Base-by-base conservation (phyloP, 2,888 invertebrate species). In the Troides aeacus region DNA sequence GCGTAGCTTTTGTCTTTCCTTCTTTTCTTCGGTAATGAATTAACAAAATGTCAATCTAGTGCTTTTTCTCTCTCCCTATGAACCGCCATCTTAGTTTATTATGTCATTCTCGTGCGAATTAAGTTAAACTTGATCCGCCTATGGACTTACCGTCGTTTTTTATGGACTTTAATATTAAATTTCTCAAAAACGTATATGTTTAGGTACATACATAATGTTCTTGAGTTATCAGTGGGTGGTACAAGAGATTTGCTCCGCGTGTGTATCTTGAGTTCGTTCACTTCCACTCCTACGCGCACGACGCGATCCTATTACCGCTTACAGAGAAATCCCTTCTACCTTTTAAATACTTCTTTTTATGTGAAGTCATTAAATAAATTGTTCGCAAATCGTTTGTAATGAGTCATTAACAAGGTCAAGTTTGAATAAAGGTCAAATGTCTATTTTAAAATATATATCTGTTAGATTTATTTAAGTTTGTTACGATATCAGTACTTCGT, bases 271-370 rank as follows among this genome's bases (percentile, higher is more conserved):
- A 64, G 71, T 73, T 72, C 69, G 60, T 71, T 72, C 69, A 72
- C 72, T 66, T 68, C 50, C 57, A 66, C 69, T 66, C 71, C 73
- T 63, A 71, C 71, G 66, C 63, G 23, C 39, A n/a, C n/a, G 24
- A 21, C n/a, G 61, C 57, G 69, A 69, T 69, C 62, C 69, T 65
- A 62, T 69, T 62, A 65, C 62, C 57, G 56, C 61, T 61, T 46
- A 46, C 39, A 42, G 36, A 61, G 24, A 69, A 61, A 64, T 63
- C 59, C 42, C 57, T n/a, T 30, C 17, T 65, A 62, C 61, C 64
- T 62, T 65, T 69, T 69, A 36, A 69, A 69, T 62, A 57, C 57
- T 39, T 39, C 21, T 46, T 58, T 58, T 58, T 69, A 65, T 46
- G 60, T 62, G 23, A 18, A 23, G 23, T 24, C 64, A 64, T 65